Conservation (phyloP, 2,888 invertebrate genomes). For the Volucella bombylans region DNA sequence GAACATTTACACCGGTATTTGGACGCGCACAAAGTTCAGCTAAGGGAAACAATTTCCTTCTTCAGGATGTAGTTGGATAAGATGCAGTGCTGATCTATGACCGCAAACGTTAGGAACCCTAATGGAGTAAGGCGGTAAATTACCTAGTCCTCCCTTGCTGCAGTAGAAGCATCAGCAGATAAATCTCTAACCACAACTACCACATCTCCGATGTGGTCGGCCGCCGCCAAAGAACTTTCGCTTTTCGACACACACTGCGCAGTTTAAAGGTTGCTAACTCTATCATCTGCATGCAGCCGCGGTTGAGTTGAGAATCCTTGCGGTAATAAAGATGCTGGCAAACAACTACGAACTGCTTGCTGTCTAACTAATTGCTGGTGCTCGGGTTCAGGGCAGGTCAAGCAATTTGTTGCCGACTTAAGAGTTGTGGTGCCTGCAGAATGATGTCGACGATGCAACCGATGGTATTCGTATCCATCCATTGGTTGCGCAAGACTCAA, state of each 20-base stretch:
- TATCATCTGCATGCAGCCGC: constrained; percentile 25
- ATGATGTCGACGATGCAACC: constrained; percentile 3
- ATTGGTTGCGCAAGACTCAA: constrained; percentile 34
- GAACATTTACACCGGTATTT: background rate
- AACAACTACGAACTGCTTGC: constrained; percentile 40
- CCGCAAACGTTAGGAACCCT: constrained; percentile 66
- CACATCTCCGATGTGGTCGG: background rate
- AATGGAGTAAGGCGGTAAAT: constrained; percentile 70
- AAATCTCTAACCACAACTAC: constrained; percentile 37
- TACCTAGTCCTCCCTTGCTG: constrained; percentile 33
- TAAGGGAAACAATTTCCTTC: constrained; percentile 22
- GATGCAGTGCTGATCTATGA: constrained; percentile 68
- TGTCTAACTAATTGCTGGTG: constrained; percentile 62
- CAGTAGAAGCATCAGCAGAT: constrained; percentile 46
- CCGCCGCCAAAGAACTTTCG: constrained; percentile 58
- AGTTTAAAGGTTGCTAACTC: constrained; percentile 68
- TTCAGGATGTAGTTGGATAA: constrained; percentile 46
- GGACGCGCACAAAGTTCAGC: constrained; percentile 25
- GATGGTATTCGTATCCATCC: background rate
- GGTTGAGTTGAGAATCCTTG: constrained; percentile 3
- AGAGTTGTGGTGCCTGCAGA: constrained; percentile 14
- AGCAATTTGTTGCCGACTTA: constrained; percentile 63
- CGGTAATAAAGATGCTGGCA: constrained; percentile 64
- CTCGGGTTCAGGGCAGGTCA: constrained; percentile 66
- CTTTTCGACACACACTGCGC: constrained; percentile 53